Base-by-base conservation (phyloP, 92 coral and sea anemone genomes). In the Muricea muricata region DNA sequence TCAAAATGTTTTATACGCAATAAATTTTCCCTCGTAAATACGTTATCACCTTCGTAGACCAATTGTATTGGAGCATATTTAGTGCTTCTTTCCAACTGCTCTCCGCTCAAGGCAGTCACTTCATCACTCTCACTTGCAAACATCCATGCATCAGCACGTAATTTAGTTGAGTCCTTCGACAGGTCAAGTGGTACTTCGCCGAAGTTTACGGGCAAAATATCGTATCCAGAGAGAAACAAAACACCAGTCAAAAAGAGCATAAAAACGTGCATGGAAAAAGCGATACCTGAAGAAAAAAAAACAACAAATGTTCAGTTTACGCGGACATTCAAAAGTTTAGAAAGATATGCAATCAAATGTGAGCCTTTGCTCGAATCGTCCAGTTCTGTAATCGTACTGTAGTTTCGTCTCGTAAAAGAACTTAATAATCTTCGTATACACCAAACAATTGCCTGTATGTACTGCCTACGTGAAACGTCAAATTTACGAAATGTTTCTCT, bases 111-210 rank as follows among this genome's bases (percentile, higher is more conserved):
- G 56, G 88, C 79, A 23, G 85, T 90, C 23, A 90, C 88, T 34
- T 80, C 81, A 17, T 88, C 52, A 73, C 90, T 93, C 55, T 73
- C 45, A 25, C 47, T 76, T 3, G 73, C 96, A 52, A 68, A 77
- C 37, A 78, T 73, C 96, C 96, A 92, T 12, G 96, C 96, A 41
- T 90, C 96, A n/a, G 90, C 86, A 33, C 86, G 93, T 2, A 92
- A 85, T 35, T 89, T 92, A 29, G 89, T 76, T 18, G 89, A 82
- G 45, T 90, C 93, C 1, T 79, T 35, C 25, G 87, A 80, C 67
- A 92, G 84, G 55, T 84, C 79, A 71, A 92, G 78, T n/a, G 96
- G 96, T 20, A 92, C 79, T 41, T 61, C 77, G 15, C 87, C 42
- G 63, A 92, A 83, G 47, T 92, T 93, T 24, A 73, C 74, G 14